Evolutionary conservation across 2,888 invertebrate genomes (phyloP), one percentile per base, ranked within the genome.

Genomic region (Anodontia alba): DNA sequence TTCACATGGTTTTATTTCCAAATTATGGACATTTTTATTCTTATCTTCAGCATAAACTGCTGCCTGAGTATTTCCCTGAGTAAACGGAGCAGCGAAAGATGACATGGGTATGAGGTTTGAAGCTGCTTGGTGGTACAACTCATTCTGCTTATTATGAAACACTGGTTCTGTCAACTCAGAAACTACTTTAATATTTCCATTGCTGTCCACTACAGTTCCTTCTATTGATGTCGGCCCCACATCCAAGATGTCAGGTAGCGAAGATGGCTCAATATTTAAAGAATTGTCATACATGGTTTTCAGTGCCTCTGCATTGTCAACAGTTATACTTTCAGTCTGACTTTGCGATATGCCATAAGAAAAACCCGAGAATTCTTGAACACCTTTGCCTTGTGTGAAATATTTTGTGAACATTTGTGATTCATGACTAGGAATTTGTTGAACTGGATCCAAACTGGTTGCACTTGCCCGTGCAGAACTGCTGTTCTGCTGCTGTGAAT

Each of bases 401-500:
- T 62, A 62, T 33, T 62, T 62, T 62, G 23, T 62, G 62, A 62
- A 62, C 62, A 33, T 62, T 62, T 62, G 33, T 62, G 62, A 62
- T 33, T 62, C 62, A 62, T 62, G 62, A 62, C 62, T 62, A 33
- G 62, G 62, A 62, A 62, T 62, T 62, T 62, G 33, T 62, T 62
- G 62, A 62, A 62, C 62, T 29, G 1, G 20, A 29, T 62, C 62
- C 62, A 62, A 62, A 31, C 62, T 62, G 20, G 62, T 33, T 62
- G 62, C 62, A 62, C 62, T 62, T 33, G 23, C 33, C 33, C 33
- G 31, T 33, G 62, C 62, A 62, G 31, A 12, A 33, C 33, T 33
- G 20, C 29, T 20, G 33, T 29, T 29, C 33, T 62, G 62, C 57
- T 57, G 57, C 54, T 54, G 54, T 3, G 62, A 62, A 33, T 33